Evolutionary conservation across 2,113 vertebrate species (phyloP), one percentile per base, ranked within the genome.

Genomic region (human (Homo sapiens)): DNA sequence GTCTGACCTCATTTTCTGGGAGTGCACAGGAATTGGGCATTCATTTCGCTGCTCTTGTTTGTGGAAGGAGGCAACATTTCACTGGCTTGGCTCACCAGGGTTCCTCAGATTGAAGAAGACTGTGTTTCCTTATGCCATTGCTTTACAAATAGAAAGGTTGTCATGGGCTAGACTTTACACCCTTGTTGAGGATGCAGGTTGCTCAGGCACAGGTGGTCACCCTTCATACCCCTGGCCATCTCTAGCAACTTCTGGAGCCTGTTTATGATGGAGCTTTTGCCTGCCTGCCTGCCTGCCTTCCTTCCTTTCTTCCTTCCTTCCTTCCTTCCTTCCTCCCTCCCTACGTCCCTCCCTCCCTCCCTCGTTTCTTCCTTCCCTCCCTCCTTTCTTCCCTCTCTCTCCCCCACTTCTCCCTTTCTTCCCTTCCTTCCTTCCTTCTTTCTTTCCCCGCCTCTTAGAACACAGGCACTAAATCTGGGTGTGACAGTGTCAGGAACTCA

Each of bases 141-240:
- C 50, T 85, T 68, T 66, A 30, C 35, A 35, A 55, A 52, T 83
- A 80, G 81, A 72, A 48, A 80, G 68, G 43, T 4, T 85, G 57
- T 55, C 64, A 6, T 4, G 38, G 70, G 20, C 20, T 18, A 55
- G 89, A 3, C 3, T 11, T 32, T 25, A 40, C 2, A 3, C 1
- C 10, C 2, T 6, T 11, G 22, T 11, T 0, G 2, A 85, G 61
- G 20, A 72, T 0, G 2, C 3, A 38, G 32, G 55, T 18, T 35
- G 22, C 57, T 93, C 5, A 6, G 25, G 55, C 48, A 32, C 64
- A 2, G 22, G 50, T 17, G 8, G 57, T 25, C 35, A 8, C 45
- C 78, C 7, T 17, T 48, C 4, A 0, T 1, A 2, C 50, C 48
- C 18, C 50, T 32, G 73, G 35, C 40, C 61, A 30, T 68, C 66